phyloP scores from a whole-genome alignment of 2,888 invertebrate genomes.

The Oscheius sp. region DNA sequence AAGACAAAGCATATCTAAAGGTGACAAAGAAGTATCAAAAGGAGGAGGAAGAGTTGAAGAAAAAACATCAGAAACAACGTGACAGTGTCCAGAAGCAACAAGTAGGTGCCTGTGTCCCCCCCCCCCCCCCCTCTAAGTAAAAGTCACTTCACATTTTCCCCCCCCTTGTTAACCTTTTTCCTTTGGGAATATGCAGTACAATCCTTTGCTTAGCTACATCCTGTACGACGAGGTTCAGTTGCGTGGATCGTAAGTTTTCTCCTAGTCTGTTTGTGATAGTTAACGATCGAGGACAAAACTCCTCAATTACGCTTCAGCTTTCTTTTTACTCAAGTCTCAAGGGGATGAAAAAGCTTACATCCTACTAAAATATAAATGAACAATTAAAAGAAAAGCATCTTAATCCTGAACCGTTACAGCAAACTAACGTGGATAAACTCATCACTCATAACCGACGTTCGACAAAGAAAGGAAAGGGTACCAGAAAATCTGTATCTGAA shows the following conservation, averaged over 20 bases:
- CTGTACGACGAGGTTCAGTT: conserved; percentile 33
- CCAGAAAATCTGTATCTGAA: conserved; percentile 33
- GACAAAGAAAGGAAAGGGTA: conserved; percentile 62
- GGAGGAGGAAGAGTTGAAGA: conserved; percentile 86
- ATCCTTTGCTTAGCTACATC: conserved; percentile 23
- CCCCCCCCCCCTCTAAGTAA: neutral
- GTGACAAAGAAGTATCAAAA: conserved; percentile 93
- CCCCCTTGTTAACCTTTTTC: conserved; percentile 16
- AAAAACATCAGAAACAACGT: conserved; percentile 91
- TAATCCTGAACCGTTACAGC: conserved; percentile 55
- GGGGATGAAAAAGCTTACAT: too few species aligned
- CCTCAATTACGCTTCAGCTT: neutral
- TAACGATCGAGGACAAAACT: conserved; percentile 3
- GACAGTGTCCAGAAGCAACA: conserved; percentile 82
- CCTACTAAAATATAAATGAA: too few species aligned
- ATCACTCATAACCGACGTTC: conserved; percentile 60
- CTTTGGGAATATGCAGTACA: neutral
- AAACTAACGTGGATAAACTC: conserved; percentile 68
- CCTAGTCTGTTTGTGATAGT: conserved; percentile 15
- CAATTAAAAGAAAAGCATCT: too few species aligned
- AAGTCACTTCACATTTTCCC: too few species aligned
- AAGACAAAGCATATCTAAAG: conserved; percentile 89
- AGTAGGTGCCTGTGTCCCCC: conserved; percentile 32
- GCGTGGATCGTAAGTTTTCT: conserved; percentile 55
- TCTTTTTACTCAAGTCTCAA: conserved; percentile 3